Conservation (phyloP, 2,113 vertebrate genomes). For the Pseudonaja textilis region DNA sequence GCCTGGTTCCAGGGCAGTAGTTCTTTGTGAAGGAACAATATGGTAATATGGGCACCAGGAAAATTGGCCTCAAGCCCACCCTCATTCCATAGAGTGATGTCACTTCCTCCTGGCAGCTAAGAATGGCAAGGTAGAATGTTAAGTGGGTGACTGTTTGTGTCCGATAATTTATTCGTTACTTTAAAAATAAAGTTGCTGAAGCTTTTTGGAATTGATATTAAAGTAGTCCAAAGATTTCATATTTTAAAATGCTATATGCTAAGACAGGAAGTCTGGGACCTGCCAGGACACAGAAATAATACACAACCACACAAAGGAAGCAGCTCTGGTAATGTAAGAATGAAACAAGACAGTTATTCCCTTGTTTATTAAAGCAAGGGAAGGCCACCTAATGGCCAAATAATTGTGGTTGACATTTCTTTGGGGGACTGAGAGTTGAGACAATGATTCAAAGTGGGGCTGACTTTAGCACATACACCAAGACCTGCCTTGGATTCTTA, state of each 20-base stretch:
- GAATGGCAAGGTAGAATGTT: neutral
- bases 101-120: neutral
- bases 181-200: neutral
- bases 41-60: neutral
- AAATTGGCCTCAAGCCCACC: neutral
- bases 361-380: neutral
- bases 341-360: neutral
- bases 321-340: neutral
- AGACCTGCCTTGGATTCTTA: neutral
- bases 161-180: neutral
- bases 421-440: neutral
- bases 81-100: neutral
- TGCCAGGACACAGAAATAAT: neutral
- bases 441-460: neutral
- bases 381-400: neutral
- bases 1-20: neutral
- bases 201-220: neutral
- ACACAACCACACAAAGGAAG: neutral
- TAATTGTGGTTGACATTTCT: neutral
- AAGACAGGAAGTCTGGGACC: neutral
- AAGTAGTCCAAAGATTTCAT: neutral
- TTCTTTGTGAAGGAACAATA: neutral
- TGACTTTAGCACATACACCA: neutral
- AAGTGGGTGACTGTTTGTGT: neutral
- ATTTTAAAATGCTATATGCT: neutral